phyloP scores from a whole-genome alignment of 1,140 invertebrate species.

The Drosophila parvula region DNA sequence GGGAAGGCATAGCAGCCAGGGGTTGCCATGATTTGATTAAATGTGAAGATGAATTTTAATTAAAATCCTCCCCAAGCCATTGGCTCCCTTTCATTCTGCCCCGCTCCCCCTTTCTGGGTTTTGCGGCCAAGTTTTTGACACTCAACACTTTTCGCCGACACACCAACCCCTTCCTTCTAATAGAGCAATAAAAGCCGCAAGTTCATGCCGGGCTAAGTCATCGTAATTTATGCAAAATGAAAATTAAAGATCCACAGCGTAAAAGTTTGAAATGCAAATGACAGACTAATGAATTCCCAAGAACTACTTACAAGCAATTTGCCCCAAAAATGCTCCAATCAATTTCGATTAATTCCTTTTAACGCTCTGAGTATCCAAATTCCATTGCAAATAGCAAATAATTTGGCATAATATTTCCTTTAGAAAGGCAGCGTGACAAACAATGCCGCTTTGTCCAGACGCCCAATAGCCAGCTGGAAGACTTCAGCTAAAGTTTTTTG shows the following conservation, averaged over 20 bases:
- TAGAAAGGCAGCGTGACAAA: constrained; percentile 44
- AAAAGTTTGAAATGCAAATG: constrained; percentile 70
- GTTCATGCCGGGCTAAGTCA: constrained; percentile 73
- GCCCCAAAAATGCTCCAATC: constrained; percentile 36
- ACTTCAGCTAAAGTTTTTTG: constrained; percentile 60
- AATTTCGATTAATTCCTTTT: constrained; percentile 62
- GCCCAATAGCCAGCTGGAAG: constrained; percentile 23
- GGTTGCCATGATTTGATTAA: constrained; percentile 83
- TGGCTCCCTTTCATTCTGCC: neutral
- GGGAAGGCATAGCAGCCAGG: constrained; percentile 14
- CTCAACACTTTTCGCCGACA: constrained; percentile 39
- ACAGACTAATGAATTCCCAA: constrained; percentile 64
- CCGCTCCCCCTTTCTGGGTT: neutral
- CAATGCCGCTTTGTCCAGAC: constrained; percentile 53
- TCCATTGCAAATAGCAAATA: constrained; percentile 37
- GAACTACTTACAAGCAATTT: constrained; percentile 72
- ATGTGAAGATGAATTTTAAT: constrained; percentile 84
- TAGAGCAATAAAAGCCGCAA: constrained; percentile 80
- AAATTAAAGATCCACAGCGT: constrained; percentile 70
- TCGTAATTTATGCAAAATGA: constrained; percentile 81
- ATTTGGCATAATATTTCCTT: constrained; percentile 63
- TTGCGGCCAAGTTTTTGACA: constrained; percentile 66
- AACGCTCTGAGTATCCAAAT: constrained; percentile 4
- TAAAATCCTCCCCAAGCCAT: constrained; percentile 71
- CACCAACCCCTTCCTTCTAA: constrained; percentile 28